Conservation (phyloP, 2,797 vertebrate species). For the Fringilla coelebs region DNA sequence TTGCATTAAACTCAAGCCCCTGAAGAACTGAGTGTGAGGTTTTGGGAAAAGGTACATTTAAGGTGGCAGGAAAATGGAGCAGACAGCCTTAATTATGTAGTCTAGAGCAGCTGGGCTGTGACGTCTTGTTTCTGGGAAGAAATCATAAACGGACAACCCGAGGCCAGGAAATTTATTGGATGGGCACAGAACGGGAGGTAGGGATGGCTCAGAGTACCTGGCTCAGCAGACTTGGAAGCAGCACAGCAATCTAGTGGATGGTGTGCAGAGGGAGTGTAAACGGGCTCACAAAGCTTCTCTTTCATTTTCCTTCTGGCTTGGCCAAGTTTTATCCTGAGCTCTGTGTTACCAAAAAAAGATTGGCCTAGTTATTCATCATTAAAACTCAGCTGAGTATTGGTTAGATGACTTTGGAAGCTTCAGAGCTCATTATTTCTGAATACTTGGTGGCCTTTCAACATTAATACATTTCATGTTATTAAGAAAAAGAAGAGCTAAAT, state of each 20-base stretch:
- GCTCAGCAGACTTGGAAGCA: constrained; percentile 14
- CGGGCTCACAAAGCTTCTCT: constrained; percentile 5
- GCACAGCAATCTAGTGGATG: background rate
- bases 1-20: background rate
- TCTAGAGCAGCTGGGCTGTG: background rate
- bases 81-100: constrained; percentile 23
- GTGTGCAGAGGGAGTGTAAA: background rate
- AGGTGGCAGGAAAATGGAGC: background rate
- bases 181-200: background rate
- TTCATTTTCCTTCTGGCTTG: constrained; percentile 35
- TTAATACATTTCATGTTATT: background rate
- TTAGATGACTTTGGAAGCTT: constrained; percentile 29
- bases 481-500: constrained; percentile 5
- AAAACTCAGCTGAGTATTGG: constrained; percentile 6
- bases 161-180: constrained; percentile 13
- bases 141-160: background rate
- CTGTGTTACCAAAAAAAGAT: constrained; percentile 19
- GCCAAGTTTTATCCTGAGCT: background rate
- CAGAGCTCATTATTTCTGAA: constrained; percentile 32
- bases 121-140: constrained; percentile 36
- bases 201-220: background rate
- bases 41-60: background rate
- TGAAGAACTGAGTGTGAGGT: background rate
- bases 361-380: constrained; percentile 18
- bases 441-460: constrained; percentile 20